Conservation (phyloP, 2,797 vertebrate genomes). For the Gallinago stenura region DNA sequence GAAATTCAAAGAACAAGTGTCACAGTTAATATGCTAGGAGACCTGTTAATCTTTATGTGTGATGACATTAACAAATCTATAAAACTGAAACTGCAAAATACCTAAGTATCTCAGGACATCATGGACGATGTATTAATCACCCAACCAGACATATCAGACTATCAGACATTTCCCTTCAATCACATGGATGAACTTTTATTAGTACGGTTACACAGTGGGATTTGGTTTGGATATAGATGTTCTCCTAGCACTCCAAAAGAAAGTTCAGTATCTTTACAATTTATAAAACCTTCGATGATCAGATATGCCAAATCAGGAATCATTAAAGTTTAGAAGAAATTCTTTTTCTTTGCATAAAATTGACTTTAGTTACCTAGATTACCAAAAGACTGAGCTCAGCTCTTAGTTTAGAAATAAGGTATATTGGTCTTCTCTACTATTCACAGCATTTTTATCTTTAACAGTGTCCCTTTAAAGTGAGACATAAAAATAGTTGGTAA, state of each 20-base stretch:
- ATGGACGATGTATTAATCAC: background rate
- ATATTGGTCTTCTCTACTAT: rapidly evolving
- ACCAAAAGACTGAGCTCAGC: background rate
- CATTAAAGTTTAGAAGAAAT: background rate
- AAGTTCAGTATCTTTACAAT: background rate
- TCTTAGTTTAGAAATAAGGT: background rate
- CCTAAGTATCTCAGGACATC: background rate
- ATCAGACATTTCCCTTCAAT: background rate
- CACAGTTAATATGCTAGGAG: rapidly evolving
- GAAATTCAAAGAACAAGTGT: background rate
- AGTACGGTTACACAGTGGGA: background rate
- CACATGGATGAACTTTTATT: background rate
- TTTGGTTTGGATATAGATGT: background rate
- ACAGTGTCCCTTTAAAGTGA: background rate
- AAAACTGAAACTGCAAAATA: background rate
- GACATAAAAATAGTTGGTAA: background rate
- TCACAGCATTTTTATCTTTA: background rate
- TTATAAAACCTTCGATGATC: background rate
- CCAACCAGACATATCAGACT: background rate
- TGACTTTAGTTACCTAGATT: background rate
- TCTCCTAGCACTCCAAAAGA: background rate
- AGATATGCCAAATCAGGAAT: background rate
- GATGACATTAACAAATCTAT: background rate
- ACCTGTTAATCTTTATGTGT: background rate
- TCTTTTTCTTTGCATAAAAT: background rate